phyloP scores from a whole-genome alignment of 2,888 invertebrate genomes.

The Hemistola chrysoprasaria region DNA sequence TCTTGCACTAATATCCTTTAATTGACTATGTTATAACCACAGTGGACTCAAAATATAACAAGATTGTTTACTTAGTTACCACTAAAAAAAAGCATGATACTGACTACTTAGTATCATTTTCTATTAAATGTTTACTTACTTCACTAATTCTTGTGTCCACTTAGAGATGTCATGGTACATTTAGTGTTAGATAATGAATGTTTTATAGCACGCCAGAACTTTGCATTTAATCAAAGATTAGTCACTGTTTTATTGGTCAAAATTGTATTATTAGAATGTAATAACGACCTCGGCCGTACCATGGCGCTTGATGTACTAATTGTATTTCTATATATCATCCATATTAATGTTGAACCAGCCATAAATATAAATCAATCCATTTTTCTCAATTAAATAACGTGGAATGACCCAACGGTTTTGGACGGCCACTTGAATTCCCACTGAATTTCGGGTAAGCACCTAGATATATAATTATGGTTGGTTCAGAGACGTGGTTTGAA shows the following conservation, averaged over 20 bases:
- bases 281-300: conserved; percentile 32
- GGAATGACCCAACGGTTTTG: neutral
- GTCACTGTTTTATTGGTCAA: conserved; percentile 53
- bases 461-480: conserved; percentile 4
- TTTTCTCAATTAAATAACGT: too few species aligned
- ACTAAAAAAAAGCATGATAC: conserved; percentile 53
- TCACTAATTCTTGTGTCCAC: conserved; percentile 40
- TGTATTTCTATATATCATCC: conserved; percentile 23
- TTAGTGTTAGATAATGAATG: conserved; percentile 48
- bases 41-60: conserved; percentile 3
- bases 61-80: conserved; percentile 33
- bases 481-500: conserved; percentile 45
- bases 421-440: conserved; percentile 15
- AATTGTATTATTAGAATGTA: conserved; percentile 25
- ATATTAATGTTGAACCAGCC: conserved; percentile 9
- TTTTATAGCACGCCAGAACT: conserved; percentile 64
- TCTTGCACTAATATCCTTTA: neutral
- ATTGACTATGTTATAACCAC: neutral
- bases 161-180: conserved; percentile 41
- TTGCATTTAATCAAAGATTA: conserved; percentile 59
- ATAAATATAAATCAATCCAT: too few species aligned
- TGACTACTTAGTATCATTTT: conserved; percentile 64
- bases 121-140: conserved; percentile 40
- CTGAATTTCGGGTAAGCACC: conserved; percentile 11
- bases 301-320: conserved; percentile 25